Percentiles rank a stretch among this genome's conserved stretches.
phyloP scores from a whole-genome alignment of 2,113 vertebrate species.

The Myotis davidii region DNA sequence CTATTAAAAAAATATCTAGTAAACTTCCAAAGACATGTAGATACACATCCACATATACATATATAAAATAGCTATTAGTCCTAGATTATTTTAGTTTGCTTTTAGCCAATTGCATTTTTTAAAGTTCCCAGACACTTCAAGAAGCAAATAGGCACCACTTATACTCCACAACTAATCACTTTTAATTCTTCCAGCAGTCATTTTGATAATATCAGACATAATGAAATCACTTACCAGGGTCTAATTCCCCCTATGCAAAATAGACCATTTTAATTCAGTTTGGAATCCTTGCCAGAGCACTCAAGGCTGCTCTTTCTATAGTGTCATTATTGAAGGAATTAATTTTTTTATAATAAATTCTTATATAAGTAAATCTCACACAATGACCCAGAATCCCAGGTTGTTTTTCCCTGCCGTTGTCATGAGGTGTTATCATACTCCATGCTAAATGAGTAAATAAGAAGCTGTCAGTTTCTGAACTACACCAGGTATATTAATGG shows the following conservation, averaged over 20 bases:
- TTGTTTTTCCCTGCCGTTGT: slow-evolving; percentile 53
- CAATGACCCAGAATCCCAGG: slow-evolving; percentile 5
- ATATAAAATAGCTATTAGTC: neutral
- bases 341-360: slow-evolving; percentile 62
- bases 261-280: slow-evolving; percentile 57
- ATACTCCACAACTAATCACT: slow-evolving; percentile 54
- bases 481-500: neutral
- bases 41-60: neutral
- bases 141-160: slow-evolving; percentile 63
- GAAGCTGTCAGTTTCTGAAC: slow-evolving; percentile 65
- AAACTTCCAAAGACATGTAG: neutral
- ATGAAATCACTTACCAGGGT: slow-evolving; percentile 40
- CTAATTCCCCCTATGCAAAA: slow-evolving; percentile 35
- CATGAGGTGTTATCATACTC: slow-evolving; percentile 55
- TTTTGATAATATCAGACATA: slow-evolving; percentile 61
- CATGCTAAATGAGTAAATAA: slow-evolving; percentile 62
- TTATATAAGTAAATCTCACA: slow-evolving; percentile 41
- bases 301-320: slow-evolving; percentile 40
- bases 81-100: slow-evolving; percentile 36
- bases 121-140: slow-evolving; percentile 30
- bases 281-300: slow-evolving; percentile 40
- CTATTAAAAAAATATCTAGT: neutral
- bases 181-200: slow-evolving; percentile 66
- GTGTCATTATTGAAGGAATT: slow-evolving; percentile 58
- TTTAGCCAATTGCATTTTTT: slow-evolving; percentile 55